phyloP scores from a whole-genome alignment of 2,888 invertebrate genomes.

The Siphonodentalium dalli region DNA sequence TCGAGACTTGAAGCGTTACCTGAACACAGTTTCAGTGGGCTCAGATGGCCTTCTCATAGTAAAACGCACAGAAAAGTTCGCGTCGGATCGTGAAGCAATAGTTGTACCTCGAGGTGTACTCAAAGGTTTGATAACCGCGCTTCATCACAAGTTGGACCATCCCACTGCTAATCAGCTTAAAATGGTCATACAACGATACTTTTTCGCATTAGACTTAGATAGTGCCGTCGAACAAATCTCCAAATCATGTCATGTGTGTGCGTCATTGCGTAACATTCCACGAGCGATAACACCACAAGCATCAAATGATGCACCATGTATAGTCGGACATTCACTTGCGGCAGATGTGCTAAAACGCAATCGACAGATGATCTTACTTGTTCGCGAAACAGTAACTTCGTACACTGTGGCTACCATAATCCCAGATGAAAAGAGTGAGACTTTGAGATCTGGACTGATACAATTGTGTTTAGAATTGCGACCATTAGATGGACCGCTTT shows the following conservation, averaged over 20 bases:
- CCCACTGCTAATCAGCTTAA: conserved; percentile 30
- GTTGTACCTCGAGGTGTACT: no score
- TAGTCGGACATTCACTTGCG: conserved; percentile 22
- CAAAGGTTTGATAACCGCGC: no score
- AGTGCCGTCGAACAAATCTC: conserved; percentile 18
- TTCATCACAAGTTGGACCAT: no score
- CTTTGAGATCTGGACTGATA: conserved; percentile 22
- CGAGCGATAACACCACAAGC: conserved; percentile 9
- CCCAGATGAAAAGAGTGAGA: conserved; percentile 14
- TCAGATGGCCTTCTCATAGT: conserved; percentile 22
- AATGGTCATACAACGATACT: conserved; percentile 18
- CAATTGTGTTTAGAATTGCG: conserved; percentile 19
- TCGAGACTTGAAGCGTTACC: conserved; percentile 26
- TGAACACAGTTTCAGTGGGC: conserved; percentile 12
- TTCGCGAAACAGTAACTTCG: conserved; percentile 31
- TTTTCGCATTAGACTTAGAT: conserved; percentile 32
- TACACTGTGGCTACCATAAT: conserved; percentile 23
- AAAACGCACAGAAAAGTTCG: background rate
- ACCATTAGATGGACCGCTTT: conserved; percentile 29
- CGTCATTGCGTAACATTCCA: conserved; percentile 1
- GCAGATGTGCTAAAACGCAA: conserved; percentile 30
- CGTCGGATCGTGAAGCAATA: no score
- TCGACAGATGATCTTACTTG: conserved; percentile 22
- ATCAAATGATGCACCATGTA: conserved; percentile 17
- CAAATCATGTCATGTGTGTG: conserved; percentile 4